A percentile compares a stretch with the other conserved stretches of the same genome.
Conservation (phyloP, 2,888 invertebrate genomes). For the Cecidostiba fungosa region DNA sequence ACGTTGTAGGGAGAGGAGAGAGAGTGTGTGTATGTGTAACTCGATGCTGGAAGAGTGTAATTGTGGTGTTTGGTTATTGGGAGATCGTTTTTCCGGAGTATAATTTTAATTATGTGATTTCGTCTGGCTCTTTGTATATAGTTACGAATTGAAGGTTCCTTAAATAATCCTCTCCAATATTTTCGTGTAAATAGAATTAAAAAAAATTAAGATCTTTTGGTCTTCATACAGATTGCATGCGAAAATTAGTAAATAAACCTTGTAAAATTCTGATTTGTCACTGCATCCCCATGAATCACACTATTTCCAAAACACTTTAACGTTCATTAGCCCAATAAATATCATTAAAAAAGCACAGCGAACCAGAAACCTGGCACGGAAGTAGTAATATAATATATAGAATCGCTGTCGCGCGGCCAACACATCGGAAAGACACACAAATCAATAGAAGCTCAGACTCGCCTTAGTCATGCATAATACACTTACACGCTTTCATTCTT, state of each 20-base stretch:
- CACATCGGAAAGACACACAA: background rate
- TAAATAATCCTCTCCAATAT: background rate
- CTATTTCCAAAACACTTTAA: background rate
- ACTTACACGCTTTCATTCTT: background rate
- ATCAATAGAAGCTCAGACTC: conserved; percentile 10
- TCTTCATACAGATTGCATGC: background rate
- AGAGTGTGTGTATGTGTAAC: background rate
- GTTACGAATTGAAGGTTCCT: too few species aligned
- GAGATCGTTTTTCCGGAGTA: conserved; percentile 33
- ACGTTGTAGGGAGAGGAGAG: background rate
- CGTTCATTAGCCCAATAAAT: background rate
- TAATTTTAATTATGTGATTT: conserved; percentile 22
- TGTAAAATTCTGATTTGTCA: background rate
- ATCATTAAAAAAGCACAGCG: background rate
- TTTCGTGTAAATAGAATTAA: background rate
- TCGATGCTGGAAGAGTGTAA: conserved; percentile 4
- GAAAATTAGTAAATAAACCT: background rate
- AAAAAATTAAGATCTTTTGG: background rate
- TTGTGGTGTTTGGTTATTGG: background rate
- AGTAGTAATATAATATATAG: background rate
- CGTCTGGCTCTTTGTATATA: background rate
- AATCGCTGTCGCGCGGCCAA: background rate
- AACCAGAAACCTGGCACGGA: background rate
- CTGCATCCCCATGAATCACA: background rate
- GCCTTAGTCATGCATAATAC: conserved; percentile 35